A percentile compares a stretch with the other conserved stretches of the same genome.
Evolutionary conservation across 1,140 invertebrate species (phyloP).

Genomic region (Drosophila subpulchrella): DNA sequence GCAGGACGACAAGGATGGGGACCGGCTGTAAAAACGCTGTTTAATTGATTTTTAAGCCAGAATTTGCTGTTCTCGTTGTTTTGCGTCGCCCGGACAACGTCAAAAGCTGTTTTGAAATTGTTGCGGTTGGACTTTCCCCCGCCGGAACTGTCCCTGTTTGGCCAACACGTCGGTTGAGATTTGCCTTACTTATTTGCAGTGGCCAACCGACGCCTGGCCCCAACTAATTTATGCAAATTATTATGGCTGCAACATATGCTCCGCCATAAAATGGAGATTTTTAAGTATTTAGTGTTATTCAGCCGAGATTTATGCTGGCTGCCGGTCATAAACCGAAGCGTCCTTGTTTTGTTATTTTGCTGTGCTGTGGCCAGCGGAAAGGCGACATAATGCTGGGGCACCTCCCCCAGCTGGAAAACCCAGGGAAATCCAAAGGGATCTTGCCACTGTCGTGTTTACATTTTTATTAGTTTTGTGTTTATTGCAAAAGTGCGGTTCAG

Average conservation of each 20-base stretch:
- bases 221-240: constrained; percentile 83
- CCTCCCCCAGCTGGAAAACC: not conserved
- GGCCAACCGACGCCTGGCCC: constrained; percentile 60
- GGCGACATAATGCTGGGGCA: not conserved
- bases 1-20: not conserved
- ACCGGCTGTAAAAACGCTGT: constrained; percentile 73
- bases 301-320: constrained; percentile 69
- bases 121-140: constrained; percentile 51
- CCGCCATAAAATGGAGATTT: constrained; percentile 80
- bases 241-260: constrained; percentile 82
- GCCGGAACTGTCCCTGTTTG: not conserved
- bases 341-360: constrained; percentile 20
- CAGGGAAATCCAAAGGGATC: constrained; percentile 23
- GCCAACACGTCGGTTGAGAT: constrained; percentile 34
- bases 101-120: constrained; percentile 81
- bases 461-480: constrained; percentile 80
- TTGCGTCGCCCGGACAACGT: constrained; percentile 72
- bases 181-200: constrained; percentile 66
- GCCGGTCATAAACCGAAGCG: constrained; percentile 65
- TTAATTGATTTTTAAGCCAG: constrained; percentile 84
- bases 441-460: constrained; percentile 62
- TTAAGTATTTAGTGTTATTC: constrained; percentile 82
- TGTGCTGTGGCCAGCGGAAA: constrained; percentile 29
- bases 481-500: constrained; percentile 37
- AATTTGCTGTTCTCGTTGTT: constrained; percentile 73